Base-by-base conservation (phyloP, 1,140 invertebrate genomes). In the Phymastichus coffea region DNA sequence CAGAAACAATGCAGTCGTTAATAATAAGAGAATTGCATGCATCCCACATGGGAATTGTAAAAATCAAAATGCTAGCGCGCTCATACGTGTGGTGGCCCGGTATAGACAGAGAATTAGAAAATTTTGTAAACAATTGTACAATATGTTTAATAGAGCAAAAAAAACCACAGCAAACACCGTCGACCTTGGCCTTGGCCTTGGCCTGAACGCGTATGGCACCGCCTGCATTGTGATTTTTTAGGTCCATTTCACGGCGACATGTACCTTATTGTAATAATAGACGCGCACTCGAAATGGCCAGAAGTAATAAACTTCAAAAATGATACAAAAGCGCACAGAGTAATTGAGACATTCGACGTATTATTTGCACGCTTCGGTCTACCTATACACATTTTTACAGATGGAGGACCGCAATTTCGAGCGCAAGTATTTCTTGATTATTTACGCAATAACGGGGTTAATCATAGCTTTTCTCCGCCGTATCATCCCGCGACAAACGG, bases 401-500 rank as follows among this genome's bases (percentile, higher is more conserved):
- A 72, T 30, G 70, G 70, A 38, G 69, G 68, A 0, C 41, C 61
- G 6, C 65, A 66, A 38, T 73, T 69, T 30, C 52, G 57, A 4
- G 65, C 56, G 15, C 10, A 46, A 19, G 65, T 65, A 12, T 73
- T 75, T 38, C 8, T 56, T 20, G 37, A 46, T 17, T 74, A 70
- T 46, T 44, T 66, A 14, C 53, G 52, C 26, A n/a, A 33, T 20
- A 66, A 72, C 44, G 64, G 63, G 17, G 59, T 76, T 7, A 66
- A 67, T 20, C 72, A 74, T 12, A 69, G 53, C 14, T 70, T 70
- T 33, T 56, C 67, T 26, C 57, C 71, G 15, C 70, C 71, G 2
- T 56, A 66, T n/a, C 65, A 76, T 55, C 74, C 73, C 30, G 66
- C 74, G 1, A 70, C 72, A 19, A 74, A 75, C 55, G 72, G 73